A percentile compares a stretch with the other conserved stretches of the same genome.
Evolutionary conservation across 2,797 vertebrate genomes (phyloP).

Genomic region (Holocentrus rufus): DNA sequence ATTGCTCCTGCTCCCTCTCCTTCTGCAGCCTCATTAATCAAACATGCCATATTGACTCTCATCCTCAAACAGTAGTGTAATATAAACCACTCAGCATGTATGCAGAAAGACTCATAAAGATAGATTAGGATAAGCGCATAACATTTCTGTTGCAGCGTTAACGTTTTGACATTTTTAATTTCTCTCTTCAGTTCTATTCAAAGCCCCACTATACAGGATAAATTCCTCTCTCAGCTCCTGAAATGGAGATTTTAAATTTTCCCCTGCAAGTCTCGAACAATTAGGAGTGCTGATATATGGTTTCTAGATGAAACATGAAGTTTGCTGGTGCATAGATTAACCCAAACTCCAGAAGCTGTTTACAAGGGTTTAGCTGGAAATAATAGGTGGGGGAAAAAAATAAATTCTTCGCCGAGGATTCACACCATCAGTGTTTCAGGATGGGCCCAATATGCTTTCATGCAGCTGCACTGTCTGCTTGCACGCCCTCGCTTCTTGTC

Average conservation of each 20-base stretch:
- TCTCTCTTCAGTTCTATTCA: background rate
- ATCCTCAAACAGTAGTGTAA: conserved; percentile 28
- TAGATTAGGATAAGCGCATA: no score
- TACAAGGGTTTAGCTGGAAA: background rate
- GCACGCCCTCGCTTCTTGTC: conserved; percentile 27
- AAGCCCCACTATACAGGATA: background rate
- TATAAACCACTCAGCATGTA: conserved; percentile 24
- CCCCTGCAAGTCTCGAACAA: conserved; percentile 9
- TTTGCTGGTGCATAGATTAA: background rate
- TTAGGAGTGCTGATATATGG: background rate
- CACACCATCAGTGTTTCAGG: background rate
- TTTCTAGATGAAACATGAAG: no score
- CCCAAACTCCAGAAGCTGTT: background rate
- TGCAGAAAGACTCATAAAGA: conserved; percentile 10
- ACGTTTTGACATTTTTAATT: conserved; percentile 4
- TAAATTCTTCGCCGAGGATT: no score
- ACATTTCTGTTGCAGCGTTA: conserved; percentile 33
- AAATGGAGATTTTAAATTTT: background rate
- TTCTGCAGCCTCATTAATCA: conserved; percentile 27
- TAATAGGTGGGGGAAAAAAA: no score
- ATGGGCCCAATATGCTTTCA: conserved; percentile 13
- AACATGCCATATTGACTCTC: conserved; percentile 30
- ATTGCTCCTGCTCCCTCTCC: background rate
- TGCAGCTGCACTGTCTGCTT: background rate
- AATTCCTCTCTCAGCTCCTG: background rate